Conservation (phyloP, 1,140 invertebrate species). For the Ostrea denselamellosa region DNA sequence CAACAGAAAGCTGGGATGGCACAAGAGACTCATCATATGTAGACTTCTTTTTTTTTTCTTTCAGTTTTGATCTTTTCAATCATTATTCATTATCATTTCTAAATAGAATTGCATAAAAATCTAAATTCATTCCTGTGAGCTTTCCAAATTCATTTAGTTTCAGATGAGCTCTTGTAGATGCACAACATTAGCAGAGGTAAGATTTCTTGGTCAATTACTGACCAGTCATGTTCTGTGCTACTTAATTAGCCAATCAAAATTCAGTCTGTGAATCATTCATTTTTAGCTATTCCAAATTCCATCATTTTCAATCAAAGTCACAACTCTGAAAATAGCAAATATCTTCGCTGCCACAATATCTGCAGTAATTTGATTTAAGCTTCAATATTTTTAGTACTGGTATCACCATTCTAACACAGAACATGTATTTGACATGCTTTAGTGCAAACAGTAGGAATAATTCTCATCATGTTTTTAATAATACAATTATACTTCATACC, state of each 20-base stretch:
- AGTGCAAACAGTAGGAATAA: neutral
- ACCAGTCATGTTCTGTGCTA: conserved; percentile 22
- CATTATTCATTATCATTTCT: neutral
- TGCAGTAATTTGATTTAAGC: too few species aligned
- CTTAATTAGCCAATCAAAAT: neutral
- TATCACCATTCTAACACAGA: too few species aligned
- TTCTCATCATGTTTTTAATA: too few species aligned
- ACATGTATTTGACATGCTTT: conserved; percentile 6
- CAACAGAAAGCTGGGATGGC: neutral
- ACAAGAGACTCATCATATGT: neutral
- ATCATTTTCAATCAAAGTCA: too few species aligned
- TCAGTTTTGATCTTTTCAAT: too few species aligned
- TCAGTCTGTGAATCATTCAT: neutral
- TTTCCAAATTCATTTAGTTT: neutral
- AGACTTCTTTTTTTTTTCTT: neutral
- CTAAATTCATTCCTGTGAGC: too few species aligned
- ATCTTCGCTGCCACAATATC: too few species aligned
- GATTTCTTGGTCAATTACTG: conserved; percentile 16
- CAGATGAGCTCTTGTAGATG: conserved; percentile 34
- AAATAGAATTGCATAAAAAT: too few species aligned
- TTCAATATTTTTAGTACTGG: neutral
- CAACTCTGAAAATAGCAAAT: too few species aligned
- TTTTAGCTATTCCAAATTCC: neutral
- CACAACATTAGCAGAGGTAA: conserved; percentile 40
- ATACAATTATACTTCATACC: too few species aligned